Evolutionary conservation across 2,888 invertebrate genomes (phyloP).

Genomic region (Petrolisthes manimaculis): DNA sequence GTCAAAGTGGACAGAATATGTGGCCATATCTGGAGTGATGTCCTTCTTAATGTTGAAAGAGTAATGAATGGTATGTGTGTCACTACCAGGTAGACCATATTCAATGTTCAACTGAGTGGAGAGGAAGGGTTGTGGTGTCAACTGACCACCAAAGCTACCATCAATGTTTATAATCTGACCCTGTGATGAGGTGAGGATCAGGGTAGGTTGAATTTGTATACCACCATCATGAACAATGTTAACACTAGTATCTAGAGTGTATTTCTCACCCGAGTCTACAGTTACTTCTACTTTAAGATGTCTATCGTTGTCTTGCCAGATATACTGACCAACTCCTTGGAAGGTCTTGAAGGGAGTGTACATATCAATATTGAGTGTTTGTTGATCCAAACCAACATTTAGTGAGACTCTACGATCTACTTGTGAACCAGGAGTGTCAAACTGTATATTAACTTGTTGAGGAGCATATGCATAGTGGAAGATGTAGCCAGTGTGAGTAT

Average conservation of each 20-base stretch:
- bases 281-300: slow-evolving; percentile 1
- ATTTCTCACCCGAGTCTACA: neutral
- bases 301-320: slow-evolving; percentile 29
- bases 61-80: neutral
- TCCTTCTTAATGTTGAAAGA: neutral
- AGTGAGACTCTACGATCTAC: slow-evolving; percentile 38
- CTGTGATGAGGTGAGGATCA: neutral
- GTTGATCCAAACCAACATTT: slow-evolving; percentile 5
- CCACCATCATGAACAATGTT: neutral
- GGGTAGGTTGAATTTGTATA: neutral
- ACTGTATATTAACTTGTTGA: slow-evolving; percentile 37
- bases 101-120: neutral
- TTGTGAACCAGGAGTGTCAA: slow-evolving; percentile 59
- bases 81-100: neutral
- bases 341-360: slow-evolving; percentile 34
- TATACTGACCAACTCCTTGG: slow-evolving; percentile 23
- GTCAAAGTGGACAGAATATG: slow-evolving; percentile 4
- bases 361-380: slow-evolving; percentile 16
- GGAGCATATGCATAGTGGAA: slow-evolving; percentile 37
- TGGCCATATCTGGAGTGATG: neutral
- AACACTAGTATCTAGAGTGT: slow-evolving; percentile 15
- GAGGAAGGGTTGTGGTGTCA: neutral
- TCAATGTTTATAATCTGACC: neutral
- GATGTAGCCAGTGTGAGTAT: slow-evolving; percentile 58
- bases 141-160: neutral